Evolutionary conservation across 2,888 invertebrate species (phyloP).

Genomic region (Andrena minutula): DNA sequence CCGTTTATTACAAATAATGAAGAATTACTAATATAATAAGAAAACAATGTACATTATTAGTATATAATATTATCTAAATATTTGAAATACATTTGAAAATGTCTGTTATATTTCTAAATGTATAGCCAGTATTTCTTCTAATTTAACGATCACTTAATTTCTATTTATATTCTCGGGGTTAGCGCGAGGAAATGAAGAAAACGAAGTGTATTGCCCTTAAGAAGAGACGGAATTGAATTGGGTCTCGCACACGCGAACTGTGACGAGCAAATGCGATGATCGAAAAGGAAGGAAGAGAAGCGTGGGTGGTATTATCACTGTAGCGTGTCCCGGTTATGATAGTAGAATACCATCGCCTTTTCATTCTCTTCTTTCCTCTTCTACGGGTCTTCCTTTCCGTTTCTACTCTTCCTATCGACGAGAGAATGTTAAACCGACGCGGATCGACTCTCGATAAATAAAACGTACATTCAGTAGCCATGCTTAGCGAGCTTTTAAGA

Average conservation of each 20-base stretch:
- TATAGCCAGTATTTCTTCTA: too few relatives aligned
- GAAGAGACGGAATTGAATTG: constrained; percentile 18
- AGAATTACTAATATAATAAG: too few relatives aligned
- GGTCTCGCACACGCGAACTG: constrained; percentile 30
- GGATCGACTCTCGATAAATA: constrained; percentile 7
- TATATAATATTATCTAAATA: too few relatives aligned
- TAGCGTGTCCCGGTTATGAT: constrained; percentile 76
- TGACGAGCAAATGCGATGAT: constrained; percentile 60
- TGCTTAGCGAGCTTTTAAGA: neutral
- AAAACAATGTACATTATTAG: too few relatives aligned
- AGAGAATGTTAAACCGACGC: neutral
- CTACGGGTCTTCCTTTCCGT: constrained; percentile 2
- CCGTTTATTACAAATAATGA: too few relatives aligned
- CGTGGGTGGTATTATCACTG: constrained; percentile 75
- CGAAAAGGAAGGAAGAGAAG: constrained; percentile 76
- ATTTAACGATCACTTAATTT: too few relatives aligned
- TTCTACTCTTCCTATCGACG: constrained; percentile 11
- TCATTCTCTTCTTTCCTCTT: constrained; percentile 61
- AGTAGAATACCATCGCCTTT: constrained; percentile 71
- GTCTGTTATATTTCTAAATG: too few relatives aligned
- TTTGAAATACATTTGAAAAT: too few relatives aligned
- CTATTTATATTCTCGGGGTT: too few relatives aligned
- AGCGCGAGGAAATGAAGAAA: neutral
- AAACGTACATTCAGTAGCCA: neutral
- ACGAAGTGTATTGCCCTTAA: neutral